phyloP scores from a whole-genome alignment of 1,140 invertebrate species.

The Thereuonema tuberculata region DNA sequence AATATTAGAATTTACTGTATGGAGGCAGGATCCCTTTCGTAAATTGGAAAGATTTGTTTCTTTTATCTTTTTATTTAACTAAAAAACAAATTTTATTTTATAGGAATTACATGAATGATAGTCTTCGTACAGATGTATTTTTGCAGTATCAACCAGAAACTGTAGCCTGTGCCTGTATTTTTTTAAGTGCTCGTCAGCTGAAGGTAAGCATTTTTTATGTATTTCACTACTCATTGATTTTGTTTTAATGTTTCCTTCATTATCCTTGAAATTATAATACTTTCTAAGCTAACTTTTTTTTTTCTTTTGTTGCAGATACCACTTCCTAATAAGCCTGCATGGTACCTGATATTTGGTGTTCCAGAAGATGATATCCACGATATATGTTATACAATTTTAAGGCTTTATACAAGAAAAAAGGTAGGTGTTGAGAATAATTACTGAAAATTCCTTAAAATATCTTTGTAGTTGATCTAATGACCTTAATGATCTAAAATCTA shows the following conservation, averaged over 20 bases:
- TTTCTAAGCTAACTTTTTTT: no score
- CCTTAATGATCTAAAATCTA: no score
- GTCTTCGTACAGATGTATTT: slow-evolving; percentile 90
- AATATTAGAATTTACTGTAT: no score
- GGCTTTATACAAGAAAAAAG: slow-evolving; percentile 66
- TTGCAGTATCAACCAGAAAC: slow-evolving; percentile 90
- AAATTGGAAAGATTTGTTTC: no score
- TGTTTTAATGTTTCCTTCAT: no score
- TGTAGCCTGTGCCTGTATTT: slow-evolving; percentile 97
- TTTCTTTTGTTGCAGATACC: slow-evolving; percentile 39
- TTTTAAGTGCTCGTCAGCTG: slow-evolving; percentile 75
- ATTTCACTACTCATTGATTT: no score
- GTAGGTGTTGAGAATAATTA: slow-evolving; percentile 42
- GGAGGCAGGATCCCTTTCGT: no score
- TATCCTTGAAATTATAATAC: no score
- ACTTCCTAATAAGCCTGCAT: slow-evolving; percentile 70
- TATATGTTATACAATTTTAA: slow-evolving; percentile 66
- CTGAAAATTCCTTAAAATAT: no score
- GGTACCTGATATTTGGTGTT: slow-evolving; percentile 77
- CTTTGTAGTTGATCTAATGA: no score
- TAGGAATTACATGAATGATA: slow-evolving; percentile 99
- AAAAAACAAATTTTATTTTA: slow-evolving; percentile 2
- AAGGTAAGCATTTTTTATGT: slow-evolving; percentile 32
- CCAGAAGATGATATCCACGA: slow-evolving; percentile 66
- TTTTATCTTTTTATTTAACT: no score